phyloP scores from a whole-genome alignment of 2,888 invertebrate species.

The Parapristionchus giblindavisi region DNA sequence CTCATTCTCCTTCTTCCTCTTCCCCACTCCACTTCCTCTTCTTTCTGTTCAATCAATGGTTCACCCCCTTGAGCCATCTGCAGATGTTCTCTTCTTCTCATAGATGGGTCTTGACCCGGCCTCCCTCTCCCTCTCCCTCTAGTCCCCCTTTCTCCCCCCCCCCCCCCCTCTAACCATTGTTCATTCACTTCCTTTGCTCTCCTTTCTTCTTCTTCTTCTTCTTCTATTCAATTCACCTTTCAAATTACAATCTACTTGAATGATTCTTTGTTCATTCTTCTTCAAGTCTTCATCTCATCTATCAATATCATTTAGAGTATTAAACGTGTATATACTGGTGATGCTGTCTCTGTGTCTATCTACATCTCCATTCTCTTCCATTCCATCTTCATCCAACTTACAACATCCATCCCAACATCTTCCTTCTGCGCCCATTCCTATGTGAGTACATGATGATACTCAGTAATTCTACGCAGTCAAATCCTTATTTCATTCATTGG shows the following conservation, averaged over 20 bases:
- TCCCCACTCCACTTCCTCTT: neutral
- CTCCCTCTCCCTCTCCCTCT: constrained; percentile 1
- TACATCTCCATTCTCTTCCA: constrained; percentile 24
- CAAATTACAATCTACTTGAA: neutral
- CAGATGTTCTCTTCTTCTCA: neutral
- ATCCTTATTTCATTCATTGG: neutral
- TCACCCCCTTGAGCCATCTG: neutral
- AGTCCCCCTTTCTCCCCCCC: neutral
- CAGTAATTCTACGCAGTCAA: neutral
- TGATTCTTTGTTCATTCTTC: constrained; percentile 5
- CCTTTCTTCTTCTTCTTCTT: constrained; percentile 8
- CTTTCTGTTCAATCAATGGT: constrained; percentile 11
- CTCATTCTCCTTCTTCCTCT: neutral
- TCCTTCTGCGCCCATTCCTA: constrained; percentile 33
- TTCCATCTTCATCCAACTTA: constrained; percentile 20
- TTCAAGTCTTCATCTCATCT: neutral
- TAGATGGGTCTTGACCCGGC: constrained; percentile 7
- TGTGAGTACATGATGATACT: constrained; percentile 17
- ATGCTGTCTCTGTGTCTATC: constrained; percentile 38
- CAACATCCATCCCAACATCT: neutral
- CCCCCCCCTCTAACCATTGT: constrained; percentile 1
- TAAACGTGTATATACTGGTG: constrained; percentile 39
- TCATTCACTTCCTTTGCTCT: constrained; percentile 8
- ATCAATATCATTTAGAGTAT: constrained; percentile 16
- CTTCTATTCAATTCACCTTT: neutral